phyloP scores from a whole-genome alignment of 2,113 vertebrate genomes.

The Elanus axillaris region DNA sequence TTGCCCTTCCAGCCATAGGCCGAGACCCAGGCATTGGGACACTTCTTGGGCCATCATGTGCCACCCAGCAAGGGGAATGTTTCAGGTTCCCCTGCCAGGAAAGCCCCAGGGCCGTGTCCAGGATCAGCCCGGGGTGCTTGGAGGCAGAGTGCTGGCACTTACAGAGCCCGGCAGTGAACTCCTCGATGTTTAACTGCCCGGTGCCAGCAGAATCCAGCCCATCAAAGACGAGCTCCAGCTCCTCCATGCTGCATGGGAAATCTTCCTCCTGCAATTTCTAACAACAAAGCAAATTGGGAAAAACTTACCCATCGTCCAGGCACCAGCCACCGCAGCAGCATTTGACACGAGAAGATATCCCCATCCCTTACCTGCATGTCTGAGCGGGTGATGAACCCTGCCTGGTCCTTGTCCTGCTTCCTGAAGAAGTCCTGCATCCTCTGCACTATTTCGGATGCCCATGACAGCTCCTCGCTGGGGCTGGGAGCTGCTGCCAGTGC shows the following conservation, averaged over 20 bases:
- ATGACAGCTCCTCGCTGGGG: neutral
- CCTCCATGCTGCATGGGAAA: constrained; percentile 42
- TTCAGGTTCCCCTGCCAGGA: accelerated
- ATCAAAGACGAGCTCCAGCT: constrained; percentile 69
- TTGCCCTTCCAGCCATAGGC: neutral
- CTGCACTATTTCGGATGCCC: neutral
- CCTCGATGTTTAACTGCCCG: constrained; percentile 49
- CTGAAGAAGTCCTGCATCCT: constrained; percentile 51
- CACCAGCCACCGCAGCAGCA: accelerated
- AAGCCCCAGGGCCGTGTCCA: accelerated
- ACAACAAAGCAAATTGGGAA: neutral
- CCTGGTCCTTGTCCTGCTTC: neutral
- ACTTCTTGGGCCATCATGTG: neutral
- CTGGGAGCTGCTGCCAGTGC: accelerated
- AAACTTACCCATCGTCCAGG: neutral
- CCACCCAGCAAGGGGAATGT: neutral
- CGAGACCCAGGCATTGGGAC: accelerated
- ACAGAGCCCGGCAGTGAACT: constrained; percentile 70
- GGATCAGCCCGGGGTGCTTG: neutral
- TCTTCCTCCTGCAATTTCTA: constrained; percentile 56
- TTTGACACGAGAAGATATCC: accelerated
- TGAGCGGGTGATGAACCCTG: constrained; percentile 45
- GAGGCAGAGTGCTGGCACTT: neutral
- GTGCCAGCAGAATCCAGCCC: constrained; percentile 61
- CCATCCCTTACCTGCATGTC: constrained; percentile 66